Evolutionary conservation across 2,888 invertebrate species (phyloP).

Genomic region (Saturnia japonica): DNA sequence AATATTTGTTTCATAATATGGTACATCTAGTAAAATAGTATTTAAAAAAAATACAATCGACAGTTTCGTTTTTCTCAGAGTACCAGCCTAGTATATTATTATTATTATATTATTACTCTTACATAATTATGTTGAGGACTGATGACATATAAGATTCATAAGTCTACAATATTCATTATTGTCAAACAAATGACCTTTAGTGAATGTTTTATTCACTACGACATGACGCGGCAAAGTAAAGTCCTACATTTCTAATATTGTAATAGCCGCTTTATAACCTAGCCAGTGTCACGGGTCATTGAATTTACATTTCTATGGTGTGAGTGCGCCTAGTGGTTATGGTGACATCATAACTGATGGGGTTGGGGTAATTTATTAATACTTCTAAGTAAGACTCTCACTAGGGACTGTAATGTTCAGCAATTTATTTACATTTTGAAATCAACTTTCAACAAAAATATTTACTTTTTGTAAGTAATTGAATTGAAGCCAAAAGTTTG

Average conservation of each 20-base stretch:
- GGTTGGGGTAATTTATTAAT: constrained; percentile 17
- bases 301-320: constrained; percentile 20
- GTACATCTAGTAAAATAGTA: too few relatives aligned
- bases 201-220: background rate
- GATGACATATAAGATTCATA: background rate
- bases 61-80: too few relatives aligned
- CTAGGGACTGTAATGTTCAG: background rate
- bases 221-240: background rate
- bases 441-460: background rate
- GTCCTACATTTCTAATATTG: constrained; percentile 13
- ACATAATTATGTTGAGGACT: too few relatives aligned
- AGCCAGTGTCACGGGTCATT: constrained; percentile 22
- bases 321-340: constrained; percentile 18
- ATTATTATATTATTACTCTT: too few relatives aligned
- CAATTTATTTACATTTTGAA: background rate
- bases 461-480: background rate
- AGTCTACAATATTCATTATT: background rate
- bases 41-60: too few relatives aligned
- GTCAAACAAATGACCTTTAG: background rate
- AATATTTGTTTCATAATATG: too few relatives aligned
- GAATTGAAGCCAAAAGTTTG: background rate
- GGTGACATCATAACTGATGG: constrained; percentile 19
- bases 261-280: constrained; percentile 12
- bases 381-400: background rate
- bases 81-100: too few relatives aligned